Conservation (phyloP, 37 sponge, comb jelly and placozoan genomes). For the Beroe forskalii region DNA sequence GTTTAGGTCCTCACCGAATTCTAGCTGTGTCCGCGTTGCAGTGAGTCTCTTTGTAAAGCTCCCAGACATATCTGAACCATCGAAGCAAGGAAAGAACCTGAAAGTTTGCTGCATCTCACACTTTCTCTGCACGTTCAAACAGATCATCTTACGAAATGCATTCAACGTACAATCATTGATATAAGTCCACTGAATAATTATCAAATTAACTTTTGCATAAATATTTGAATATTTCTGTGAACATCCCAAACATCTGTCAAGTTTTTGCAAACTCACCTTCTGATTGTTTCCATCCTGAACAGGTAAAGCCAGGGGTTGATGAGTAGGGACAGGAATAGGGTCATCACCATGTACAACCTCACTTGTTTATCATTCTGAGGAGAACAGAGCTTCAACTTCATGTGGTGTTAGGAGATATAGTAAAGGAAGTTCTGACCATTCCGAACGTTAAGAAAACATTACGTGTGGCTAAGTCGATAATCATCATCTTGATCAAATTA, state of each 20-base stretch:
- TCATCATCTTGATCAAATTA: too few relatives aligned
- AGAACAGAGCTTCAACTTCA: neutral
- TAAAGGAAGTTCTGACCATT: too few relatives aligned
- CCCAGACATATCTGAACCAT: neutral
- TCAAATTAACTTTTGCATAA: too few relatives aligned
- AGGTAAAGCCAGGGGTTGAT: conserved; percentile 58
- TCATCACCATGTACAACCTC: neutral
- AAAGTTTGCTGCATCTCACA: neutral
- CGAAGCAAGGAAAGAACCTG: conserved; percentile 44
- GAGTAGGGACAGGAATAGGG: conserved; percentile 24
- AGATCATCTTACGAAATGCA: neutral
- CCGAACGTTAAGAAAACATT: too few relatives aligned
- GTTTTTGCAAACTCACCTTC: conserved; percentile 32
- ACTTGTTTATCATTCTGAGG: neutral
- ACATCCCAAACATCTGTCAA: too few relatives aligned
- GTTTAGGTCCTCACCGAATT: neutral
- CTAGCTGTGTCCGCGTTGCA: neutral
- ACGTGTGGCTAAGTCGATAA: too few relatives aligned
- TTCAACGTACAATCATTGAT: neutral
- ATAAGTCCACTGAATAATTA: neutral
- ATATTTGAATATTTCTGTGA: too few relatives aligned
- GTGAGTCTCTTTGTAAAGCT: neutral
- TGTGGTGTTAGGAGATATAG: too few relatives aligned
- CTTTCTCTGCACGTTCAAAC: neutral
- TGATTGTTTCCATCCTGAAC: conserved; percentile 42